Conservation (phyloP, 2,888 invertebrate species). For the Thera britannica region DNA sequence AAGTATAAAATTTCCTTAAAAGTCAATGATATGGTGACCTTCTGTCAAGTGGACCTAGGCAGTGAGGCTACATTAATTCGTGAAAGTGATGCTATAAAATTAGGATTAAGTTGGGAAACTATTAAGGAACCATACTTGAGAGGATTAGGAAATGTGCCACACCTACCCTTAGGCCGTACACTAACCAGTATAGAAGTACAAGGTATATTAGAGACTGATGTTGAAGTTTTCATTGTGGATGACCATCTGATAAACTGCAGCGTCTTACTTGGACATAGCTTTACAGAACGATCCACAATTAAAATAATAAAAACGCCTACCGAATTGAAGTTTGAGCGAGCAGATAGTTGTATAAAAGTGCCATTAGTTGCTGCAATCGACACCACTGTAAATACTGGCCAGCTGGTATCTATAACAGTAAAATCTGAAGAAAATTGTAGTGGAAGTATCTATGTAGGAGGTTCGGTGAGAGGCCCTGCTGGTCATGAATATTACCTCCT, state of each 20-base stretch:
- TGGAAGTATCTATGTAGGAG: no score
- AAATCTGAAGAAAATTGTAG: no score
- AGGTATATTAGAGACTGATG: no score
- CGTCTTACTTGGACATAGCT: no score
- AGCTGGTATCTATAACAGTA: neutral
- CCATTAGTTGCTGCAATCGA: neutral
- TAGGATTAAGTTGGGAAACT: neutral
- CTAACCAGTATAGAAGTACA: neutral
- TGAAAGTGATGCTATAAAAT: neutral
- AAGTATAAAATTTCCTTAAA: neutral
- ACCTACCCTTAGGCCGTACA: neutral
- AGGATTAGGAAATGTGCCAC: neutral
- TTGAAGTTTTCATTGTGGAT: no score
- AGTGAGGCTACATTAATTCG: neutral
- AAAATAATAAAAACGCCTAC: neutral
- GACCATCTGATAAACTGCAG: no score
- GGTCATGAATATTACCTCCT: no score
- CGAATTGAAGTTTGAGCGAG: neutral
- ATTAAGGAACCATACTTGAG: neutral
- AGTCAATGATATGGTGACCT: neutral
- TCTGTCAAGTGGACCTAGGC: neutral
- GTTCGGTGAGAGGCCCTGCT: no score
- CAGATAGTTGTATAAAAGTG: neutral
- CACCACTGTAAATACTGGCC: neutral
- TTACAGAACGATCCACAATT: neutral